Conservation (phyloP, 1,140 invertebrate species). For the Trypoxylus dichotomus region DNA sequence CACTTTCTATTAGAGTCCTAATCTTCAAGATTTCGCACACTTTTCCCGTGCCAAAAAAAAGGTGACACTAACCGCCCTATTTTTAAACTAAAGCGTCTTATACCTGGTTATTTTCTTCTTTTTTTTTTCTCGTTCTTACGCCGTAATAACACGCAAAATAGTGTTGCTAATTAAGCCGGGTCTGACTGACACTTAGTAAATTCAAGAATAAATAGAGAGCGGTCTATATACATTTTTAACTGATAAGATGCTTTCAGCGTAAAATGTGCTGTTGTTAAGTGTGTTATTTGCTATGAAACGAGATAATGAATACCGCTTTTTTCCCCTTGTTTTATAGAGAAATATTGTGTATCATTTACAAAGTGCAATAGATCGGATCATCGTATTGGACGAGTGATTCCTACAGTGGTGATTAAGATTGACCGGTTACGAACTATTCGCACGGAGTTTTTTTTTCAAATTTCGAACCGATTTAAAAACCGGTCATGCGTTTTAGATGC, state of each 20-base stretch:
- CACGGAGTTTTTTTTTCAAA: neutral
- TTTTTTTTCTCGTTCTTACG: neutral
- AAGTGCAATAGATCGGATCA: neutral
- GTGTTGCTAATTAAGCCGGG: neutral
- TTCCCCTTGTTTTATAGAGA: neutral
- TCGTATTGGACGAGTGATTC: neutral
- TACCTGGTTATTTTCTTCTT: neutral
- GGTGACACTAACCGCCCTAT: neutral
- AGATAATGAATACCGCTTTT: neutral
- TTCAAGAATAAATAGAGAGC: neutral
- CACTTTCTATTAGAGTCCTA: neutral
- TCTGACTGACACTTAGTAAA: neutral
- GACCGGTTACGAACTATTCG: neutral
- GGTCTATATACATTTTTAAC: neutral
- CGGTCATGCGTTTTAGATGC: neutral
- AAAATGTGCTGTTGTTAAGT: neutral
- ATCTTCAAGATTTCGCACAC: neutral
- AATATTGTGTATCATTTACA: neutral
- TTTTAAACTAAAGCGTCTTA: neutral
- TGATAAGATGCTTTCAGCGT: neutral
- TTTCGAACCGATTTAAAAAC: neutral
- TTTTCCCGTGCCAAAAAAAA: neutral
- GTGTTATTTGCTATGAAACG: neutral
- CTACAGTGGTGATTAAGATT: neutral
- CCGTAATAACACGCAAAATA: neutral